Conservation (phyloP, 2,113 vertebrate genomes). For the Scomber scombrus region DNA sequence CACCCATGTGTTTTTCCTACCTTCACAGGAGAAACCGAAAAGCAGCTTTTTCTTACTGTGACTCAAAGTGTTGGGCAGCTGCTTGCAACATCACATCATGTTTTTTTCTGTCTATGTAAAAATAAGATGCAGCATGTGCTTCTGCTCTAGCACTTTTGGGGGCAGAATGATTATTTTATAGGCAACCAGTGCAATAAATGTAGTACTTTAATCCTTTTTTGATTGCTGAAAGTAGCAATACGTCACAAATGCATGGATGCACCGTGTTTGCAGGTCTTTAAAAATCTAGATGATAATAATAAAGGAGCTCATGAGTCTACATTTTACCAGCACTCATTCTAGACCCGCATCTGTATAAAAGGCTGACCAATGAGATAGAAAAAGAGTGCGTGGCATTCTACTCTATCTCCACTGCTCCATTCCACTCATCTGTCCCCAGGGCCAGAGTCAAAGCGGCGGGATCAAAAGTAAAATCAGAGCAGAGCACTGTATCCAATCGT, state of each 20-base stretch:
- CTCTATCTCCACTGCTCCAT: slow-evolving; percentile 62
- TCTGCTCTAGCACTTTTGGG: neutral
- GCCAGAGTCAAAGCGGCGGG: slow-evolving; percentile 71
- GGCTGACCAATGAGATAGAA: slow-evolving; percentile 71
- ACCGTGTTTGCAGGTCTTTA: slow-evolving; percentile 27
- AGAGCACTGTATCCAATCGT: slow-evolving; percentile 78
- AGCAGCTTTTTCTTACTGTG: slow-evolving; percentile 23
- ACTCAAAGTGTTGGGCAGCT: slow-evolving; percentile 44
- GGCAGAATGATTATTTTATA: slow-evolving; percentile 5
- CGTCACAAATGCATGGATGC: neutral
- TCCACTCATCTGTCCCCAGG: slow-evolving; percentile 76
- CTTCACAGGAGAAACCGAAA: slow-evolving; percentile 41
- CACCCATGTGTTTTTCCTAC: slow-evolving; percentile 50
- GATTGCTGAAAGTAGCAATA: slow-evolving; percentile 20
- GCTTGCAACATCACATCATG: neutral
- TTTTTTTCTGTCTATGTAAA: neutral
- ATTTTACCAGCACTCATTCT: slow-evolving; percentile 43
- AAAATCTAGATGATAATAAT: slow-evolving; percentile 39
- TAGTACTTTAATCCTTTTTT: slow-evolving; percentile 18
- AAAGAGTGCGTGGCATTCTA: slow-evolving; percentile 62
- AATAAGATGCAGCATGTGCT: slow-evolving; percentile 16
- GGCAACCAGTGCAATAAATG: neutral
- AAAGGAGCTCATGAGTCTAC: slow-evolving; percentile 23
- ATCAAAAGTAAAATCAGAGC: slow-evolving; percentile 83
- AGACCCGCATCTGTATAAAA: slow-evolving; percentile 59